Base-by-base conservation (phyloP, 30 jellyfish, hydroid and myxozoan genomes). In the Calvadosia cruxmelitensis region DNA sequence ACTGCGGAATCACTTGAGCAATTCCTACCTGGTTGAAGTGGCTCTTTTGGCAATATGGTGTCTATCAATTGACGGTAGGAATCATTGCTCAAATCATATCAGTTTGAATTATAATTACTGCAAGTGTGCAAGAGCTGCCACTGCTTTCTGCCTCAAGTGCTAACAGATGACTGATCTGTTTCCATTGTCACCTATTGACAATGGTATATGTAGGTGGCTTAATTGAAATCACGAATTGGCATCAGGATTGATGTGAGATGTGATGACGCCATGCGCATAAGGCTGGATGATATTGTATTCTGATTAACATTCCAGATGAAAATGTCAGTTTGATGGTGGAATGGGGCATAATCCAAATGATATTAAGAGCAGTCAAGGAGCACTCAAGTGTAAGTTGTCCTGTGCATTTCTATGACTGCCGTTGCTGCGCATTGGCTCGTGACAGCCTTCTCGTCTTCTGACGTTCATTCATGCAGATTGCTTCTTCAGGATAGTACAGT, bases 11-110 rank as follows among this genome's bases (percentile, higher is more conserved):
- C 95, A 84, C 68, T 74, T 65, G 1, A 68, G 67, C 12, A 72
- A 31, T 29, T 15, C 88, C 3, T 80, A 78, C 51, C 87, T 77
- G 31, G 72, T 75, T 63, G 93, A 77, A 61, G 95, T 78, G 27
- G 95, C 76, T 27, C 69, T 82, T 29, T 77, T 93, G 0, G 95
- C 95, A n/a, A 69, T 84, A 13, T 84, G 95, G 95, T 77, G 86
- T 2, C 69, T 84, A 13, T 84, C 95, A 23, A 84, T 84, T 90
- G 95, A 84, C 53, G 95, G 95, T 84, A 67, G 24, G 69, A n/a
- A n/a, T n/a, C n/a, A n/a, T n/a, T n/a, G n/a, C n/a, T n/a, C n/a
- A n/a, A n/a, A n/a, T n/a, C n/a, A n/a, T n/a, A n/a, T n/a, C n/a
- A n/a, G n/a, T n/a, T n/a, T n/a, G n/a, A n/a, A n/a, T n/a, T n/a